Evolutionary conservation across 1,140 invertebrate species (phyloP).

Genomic region (Camponotus pennsylvanicus): DNA sequence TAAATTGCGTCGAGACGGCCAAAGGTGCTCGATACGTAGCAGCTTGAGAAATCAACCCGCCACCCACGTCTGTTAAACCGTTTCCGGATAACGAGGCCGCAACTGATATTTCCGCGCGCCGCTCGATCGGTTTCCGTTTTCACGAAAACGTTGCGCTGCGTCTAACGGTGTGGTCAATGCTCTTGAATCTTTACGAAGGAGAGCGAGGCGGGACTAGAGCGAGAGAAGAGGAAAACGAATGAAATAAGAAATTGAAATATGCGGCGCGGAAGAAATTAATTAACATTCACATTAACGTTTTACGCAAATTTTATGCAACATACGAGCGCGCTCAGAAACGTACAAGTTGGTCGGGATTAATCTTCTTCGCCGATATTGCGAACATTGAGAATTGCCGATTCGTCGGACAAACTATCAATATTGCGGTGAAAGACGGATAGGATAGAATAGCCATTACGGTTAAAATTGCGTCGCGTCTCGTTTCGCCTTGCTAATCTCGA

Average conservation of each 20-base stretch:
- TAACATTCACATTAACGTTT: constrained; percentile 16
- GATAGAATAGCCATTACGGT: constrained; percentile 40
- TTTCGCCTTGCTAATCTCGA: constrained; percentile 25
- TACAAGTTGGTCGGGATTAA: constrained; percentile 68
- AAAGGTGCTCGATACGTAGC: background rate
- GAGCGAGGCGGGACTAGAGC: background rate
- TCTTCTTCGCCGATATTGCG: constrained; percentile 48
- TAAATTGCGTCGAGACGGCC: constrained; percentile 10
- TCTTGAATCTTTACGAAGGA: constrained; percentile 33
- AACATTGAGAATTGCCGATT: constrained; percentile 72
- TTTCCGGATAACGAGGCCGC: constrained; percentile 46
- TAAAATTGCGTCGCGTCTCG: constrained; percentile 39
- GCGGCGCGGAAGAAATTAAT: constrained; percentile 68
- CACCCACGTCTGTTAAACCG: constrained; percentile 46
- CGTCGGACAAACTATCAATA: constrained; percentile 72
- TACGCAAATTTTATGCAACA: constrained; percentile 61
- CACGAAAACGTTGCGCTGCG: constrained; percentile 23
- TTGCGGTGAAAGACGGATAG: constrained; percentile 61
- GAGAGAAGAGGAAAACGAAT: background rate
- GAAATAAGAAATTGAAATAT: background rate
- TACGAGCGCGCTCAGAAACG: background rate
- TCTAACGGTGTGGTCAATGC: constrained; percentile 47
- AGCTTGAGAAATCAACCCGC: constrained; percentile 35
- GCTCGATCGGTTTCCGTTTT: constrained; percentile 43
- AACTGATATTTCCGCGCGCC: constrained; percentile 58